Base-by-base conservation (phyloP, 2,888 invertebrate species). In the Erebia palarica region DNA sequence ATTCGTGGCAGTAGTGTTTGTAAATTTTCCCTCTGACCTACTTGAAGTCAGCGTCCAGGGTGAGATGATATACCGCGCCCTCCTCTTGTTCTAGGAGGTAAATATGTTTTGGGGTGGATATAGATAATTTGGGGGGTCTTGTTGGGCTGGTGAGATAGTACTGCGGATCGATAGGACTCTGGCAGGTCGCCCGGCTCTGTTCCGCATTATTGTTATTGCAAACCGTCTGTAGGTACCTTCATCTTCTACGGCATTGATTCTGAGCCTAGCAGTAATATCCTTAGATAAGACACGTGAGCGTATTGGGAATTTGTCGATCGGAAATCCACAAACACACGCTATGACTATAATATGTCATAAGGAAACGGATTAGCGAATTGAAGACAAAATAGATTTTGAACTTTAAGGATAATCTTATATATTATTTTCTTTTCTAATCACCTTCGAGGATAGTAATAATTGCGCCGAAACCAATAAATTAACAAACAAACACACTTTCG, bases 21-120 rank as follows among this genome's bases (percentile, higher is more conserved):
- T 92, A 91, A 91, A 92, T 90, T 91, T 92, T 92, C 91, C 91
- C 85, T 91, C 85, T 92, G 92, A 93, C 92, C 92, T 92, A 93
- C 90, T 92, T 93, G 91, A 86, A 84, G 85, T 89, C 85, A 87
- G 80, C 78, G 79, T 80, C 92, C 90, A 90, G 80, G 79, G 73
- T 77, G 77, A 58, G 74, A 74, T 82, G 92, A 85, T 75, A 89
- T 83, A 71, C 88, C 83, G 73, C 81, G 78, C 76, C 81, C 80
- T 78, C 75, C 84, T 77, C 78, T 80, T 77, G 74, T 75, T 81
- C 79, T 78, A 76, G 78, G 77, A 78, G 78, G 76, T 78, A 77
- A 76, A 80, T 80, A 80, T 80, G 80, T 80, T 78, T 82, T 67
- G 84, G 84, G 86, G 85, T 79, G 78, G 77, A 72, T 79, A 79